These are phyloP conservation scores for Trematomus bernacchii DNA, from an alignment of 2,797 vertebrate genomes.

Conservation along the genomic window DNA sequence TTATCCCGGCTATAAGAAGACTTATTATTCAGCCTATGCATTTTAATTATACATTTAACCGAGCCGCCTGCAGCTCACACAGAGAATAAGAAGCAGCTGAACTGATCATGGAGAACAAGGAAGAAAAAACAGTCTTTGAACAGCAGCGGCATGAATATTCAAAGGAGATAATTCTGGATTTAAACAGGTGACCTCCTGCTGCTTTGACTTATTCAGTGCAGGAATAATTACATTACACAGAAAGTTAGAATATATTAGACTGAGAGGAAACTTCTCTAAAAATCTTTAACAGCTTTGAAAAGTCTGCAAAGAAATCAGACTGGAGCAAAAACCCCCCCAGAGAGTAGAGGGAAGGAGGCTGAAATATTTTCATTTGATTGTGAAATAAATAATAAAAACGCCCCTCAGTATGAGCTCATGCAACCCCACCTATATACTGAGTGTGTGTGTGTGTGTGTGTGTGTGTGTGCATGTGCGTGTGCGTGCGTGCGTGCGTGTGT, in stretches of 20 bases:
- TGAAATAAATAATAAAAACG: slow-evolving; percentile 47
- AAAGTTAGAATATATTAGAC: slow-evolving; percentile 46
- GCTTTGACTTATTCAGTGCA: slow-evolving; percentile 38
- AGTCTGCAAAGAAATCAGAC: slow-evolving; percentile 45
- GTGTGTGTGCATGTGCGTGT: slow-evolving; percentile 45
- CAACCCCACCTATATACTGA: slow-evolving; percentile 63
- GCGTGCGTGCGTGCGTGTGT: slow-evolving; percentile 45
- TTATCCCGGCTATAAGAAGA: slow-evolving; percentile 25
- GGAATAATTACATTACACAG: slow-evolving; percentile 38
- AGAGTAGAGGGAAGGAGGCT: slow-evolving; percentile 23
- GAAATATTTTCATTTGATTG: slow-evolving; percentile 43
- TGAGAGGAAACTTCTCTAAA: slow-evolving; percentile 16
- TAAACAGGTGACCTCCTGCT: slow-evolving; percentile 53
- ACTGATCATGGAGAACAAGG: slow-evolving; percentile 13
- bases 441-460: slow-evolving; percentile 41
- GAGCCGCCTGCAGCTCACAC: slow-evolving; percentile 40
- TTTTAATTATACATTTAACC: slow-evolving; percentile 63
- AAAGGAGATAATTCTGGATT: slow-evolving; percentile 43
- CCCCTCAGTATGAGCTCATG: slow-evolving; percentile 73
- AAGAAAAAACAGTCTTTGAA: slow-evolving; percentile 31
- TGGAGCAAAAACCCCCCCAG: slow-evolving; percentile 41
- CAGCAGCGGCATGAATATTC: slow-evolving; percentile 56
- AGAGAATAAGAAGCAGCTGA: slow-evolving; percentile 36
- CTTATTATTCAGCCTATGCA: slow-evolving; percentile 43
- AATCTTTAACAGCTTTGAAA: slow-evolving; percentile 47